Evolutionary conservation across 1,140 invertebrate species (phyloP).

Genomic region (Drosophila grimshawi): DNA sequence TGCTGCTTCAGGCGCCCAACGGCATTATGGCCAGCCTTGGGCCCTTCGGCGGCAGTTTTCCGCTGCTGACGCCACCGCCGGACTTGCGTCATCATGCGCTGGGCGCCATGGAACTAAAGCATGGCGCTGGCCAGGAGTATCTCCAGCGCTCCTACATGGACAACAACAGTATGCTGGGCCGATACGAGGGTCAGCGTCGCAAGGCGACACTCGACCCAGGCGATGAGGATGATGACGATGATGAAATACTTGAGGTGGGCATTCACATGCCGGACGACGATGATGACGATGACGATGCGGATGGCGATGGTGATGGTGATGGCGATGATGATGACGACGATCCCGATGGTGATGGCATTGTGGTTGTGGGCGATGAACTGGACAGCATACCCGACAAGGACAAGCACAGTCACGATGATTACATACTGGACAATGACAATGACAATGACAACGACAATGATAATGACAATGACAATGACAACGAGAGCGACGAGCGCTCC

Average conservation of each 20-base stretch:
- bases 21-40: slow-evolving; percentile 88
- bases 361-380: slow-evolving; percentile 85
- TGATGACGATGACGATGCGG: slow-evolving; percentile 77
- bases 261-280: slow-evolving; percentile 78
- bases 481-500: slow-evolving; percentile 31
- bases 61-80: slow-evolving; percentile 90
- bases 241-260: slow-evolving; percentile 85
- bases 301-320: slow-evolving; percentile 62
- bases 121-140: slow-evolving; percentile 85
- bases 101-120: slow-evolving; percentile 85
- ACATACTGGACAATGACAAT: slow-evolving; percentile 50
- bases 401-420: slow-evolving; percentile 46
- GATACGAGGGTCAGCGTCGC: slow-evolving; percentile 62
- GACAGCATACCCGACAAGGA: slow-evolving; percentile 68
- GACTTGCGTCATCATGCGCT: slow-evolving; percentile 88
- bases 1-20: slow-evolving; percentile 90
- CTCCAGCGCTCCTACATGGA: slow-evolving; percentile 84
- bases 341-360: slow-evolving; percentile 85
- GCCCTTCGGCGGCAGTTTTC: slow-evolving; percentile 91
- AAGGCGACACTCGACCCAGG: slow-evolving; percentile 42
- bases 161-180: slow-evolving; percentile 75
- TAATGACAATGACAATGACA: slow-evolving; percentile 55
- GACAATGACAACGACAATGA: slow-evolving; percentile 58
- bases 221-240: slow-evolving; percentile 70
- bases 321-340: slow-evolving; percentile 88